phyloP scores from a whole-genome alignment of 2,797 vertebrate species.

The Cephalopachus bancanus region DNA sequence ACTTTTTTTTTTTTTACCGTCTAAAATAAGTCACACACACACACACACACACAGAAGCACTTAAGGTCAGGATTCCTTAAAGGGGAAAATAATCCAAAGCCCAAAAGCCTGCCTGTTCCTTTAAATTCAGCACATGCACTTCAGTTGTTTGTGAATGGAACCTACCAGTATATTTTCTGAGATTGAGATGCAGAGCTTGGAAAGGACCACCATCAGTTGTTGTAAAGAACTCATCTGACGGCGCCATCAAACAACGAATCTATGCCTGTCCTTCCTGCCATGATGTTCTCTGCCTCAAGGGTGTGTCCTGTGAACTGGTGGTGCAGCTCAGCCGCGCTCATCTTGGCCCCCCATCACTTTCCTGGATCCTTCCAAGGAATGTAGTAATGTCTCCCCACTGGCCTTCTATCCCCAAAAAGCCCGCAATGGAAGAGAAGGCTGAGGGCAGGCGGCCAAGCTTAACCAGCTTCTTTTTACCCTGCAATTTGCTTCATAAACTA shows the following conservation, averaged over 20 bases:
- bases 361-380: not conserved
- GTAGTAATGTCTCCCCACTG: not conserved
- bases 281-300: not conserved
- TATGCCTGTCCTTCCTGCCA: not conserved
- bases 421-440: not conserved
- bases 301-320: not conserved
- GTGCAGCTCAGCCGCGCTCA: not conserved
- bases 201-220: not conserved
- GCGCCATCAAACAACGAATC: fast-evolving
- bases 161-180: not conserved
- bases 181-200: not conserved
- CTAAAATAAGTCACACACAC: not conserved
- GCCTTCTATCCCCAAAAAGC: not conserved
- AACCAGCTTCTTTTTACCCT: not conserved
- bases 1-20: not conserved
- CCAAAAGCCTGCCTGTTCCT: not conserved
- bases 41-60: not conserved
- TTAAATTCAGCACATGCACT: not conserved
- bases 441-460: not conserved
- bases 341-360: not conserved
- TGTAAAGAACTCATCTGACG: not conserved
- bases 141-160: not conserved
- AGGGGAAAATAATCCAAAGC: not conserved
- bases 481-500: not conserved
- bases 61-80: slow-evolving; percentile 18